Evolutionary conservation across 2,797 vertebrate genomes (phyloP).

Genomic region (Forpus xanthops): DNA sequence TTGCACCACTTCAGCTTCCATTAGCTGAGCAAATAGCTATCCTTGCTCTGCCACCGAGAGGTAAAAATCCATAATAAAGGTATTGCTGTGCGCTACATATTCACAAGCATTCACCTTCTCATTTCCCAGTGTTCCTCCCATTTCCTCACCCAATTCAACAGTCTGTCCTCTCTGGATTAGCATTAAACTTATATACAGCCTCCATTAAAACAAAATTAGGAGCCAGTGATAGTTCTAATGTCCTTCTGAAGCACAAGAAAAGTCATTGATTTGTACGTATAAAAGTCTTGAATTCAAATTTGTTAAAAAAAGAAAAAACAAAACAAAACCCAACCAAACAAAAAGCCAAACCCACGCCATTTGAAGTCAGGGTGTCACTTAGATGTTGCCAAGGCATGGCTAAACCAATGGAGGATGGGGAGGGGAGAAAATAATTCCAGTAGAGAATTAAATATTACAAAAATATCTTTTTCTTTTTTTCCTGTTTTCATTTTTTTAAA

Average conservation of each 20-base stretch:
- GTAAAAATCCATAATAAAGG: constrained; percentile 60
- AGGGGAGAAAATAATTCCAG: constrained; percentile 57
- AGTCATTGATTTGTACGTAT: constrained; percentile 68
- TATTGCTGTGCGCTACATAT: constrained; percentile 49
- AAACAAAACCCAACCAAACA: neutral
- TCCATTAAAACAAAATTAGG: constrained; percentile 63
- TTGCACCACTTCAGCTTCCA: constrained; percentile 54
- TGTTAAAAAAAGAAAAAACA: constrained; percentile 52
- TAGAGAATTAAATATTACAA: constrained; percentile 74
- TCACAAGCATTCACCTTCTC: constrained; percentile 63
- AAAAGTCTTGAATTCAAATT: constrained; percentile 74
- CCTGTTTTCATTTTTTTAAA: constrained; percentile 64
- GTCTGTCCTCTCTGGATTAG: constrained; percentile 39
- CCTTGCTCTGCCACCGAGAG: constrained; percentile 55
- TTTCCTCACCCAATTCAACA: neutral
- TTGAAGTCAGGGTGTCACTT: constrained; percentile 41
- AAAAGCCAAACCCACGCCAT: neutral
- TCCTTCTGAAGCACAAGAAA: constrained; percentile 64
- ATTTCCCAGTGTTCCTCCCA: neutral
- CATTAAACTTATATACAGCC: constrained; percentile 59
- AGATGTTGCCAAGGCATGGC: constrained; percentile 61
- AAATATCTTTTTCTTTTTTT: constrained; percentile 71
- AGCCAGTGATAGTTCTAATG: constrained; percentile 51
- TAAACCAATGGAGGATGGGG: constrained; percentile 6
- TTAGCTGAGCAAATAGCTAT: constrained; percentile 49